Conservation (phyloP, 2,797 vertebrate genomes). For the Diceros bicornis region DNA sequence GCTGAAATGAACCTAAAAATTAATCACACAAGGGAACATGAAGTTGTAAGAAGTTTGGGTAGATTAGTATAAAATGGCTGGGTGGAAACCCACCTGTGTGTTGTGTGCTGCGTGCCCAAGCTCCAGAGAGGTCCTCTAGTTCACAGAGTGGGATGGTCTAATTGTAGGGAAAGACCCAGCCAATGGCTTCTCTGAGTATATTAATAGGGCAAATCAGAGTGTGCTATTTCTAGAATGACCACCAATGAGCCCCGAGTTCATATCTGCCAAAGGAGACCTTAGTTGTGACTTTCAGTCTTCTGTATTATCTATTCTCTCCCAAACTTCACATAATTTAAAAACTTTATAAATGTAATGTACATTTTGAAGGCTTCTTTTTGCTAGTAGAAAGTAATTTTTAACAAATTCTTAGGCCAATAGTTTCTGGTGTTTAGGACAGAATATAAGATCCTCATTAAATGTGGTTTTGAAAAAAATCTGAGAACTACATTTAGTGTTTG, state of each 20-base stretch:
- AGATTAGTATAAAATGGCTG: constrained; percentile 43
- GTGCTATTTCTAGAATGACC: constrained; percentile 87
- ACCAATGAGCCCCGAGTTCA: constrained; percentile 81
- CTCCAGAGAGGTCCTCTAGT: constrained; percentile 84
- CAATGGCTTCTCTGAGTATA: constrained; percentile 85
- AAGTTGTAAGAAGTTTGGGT: constrained; percentile 60
- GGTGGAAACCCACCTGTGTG: not conserved
- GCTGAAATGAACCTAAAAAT: constrained; percentile 18
- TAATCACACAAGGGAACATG: not conserved
- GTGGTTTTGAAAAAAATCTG: constrained; percentile 65
- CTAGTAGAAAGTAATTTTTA: constrained; percentile 83
- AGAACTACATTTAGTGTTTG: constrained; percentile 74
- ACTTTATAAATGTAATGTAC: constrained; percentile 82
- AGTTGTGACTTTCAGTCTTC: constrained; percentile 85
- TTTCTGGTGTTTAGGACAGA: constrained; percentile 80
- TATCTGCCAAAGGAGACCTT: constrained; percentile 85
- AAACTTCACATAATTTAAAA: constrained; percentile 84
- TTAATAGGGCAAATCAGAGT: constrained; percentile 82
- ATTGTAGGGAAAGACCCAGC: constrained; percentile 87
- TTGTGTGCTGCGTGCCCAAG: constrained; percentile 72
- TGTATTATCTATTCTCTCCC: constrained; percentile 79
- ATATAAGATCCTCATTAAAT: constrained; percentile 80
- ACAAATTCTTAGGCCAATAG: constrained; percentile 79
- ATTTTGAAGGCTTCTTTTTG: constrained; percentile 84
- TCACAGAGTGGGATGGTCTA: constrained; percentile 86